Base-by-base conservation (phyloP, 2,888 invertebrate species). In the Drosophila dives region DNA sequence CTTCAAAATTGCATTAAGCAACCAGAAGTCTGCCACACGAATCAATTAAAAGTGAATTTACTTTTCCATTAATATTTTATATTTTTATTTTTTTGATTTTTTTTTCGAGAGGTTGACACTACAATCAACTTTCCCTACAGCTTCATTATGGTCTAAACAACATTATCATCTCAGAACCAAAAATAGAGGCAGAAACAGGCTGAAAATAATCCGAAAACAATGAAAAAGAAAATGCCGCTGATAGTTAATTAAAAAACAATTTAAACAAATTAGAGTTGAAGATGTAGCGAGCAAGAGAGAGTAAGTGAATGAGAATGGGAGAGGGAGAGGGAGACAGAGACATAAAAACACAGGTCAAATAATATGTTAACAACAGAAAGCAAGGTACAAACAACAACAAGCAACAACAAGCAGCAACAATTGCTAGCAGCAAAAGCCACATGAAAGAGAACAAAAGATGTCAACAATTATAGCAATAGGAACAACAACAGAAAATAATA, bases 231-330 rank as follows among this genome's bases (percentile, higher is more conserved):
- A 80, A 75, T 82, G 86, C 86, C 90, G 77, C 81, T 89, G 86
- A 90, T 89, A 90, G 86, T 86, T 86, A 86, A 86, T 86, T 86
- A 86, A 90, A 90, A 86, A 90, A 90, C 90, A 89, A 86, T 86
- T 86, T 86, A 72, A 86, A 86, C 90, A 90, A 90, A 90, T 90
- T 86, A 90, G 86, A 90, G 84, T 81, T 86, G 72, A 67, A 89
- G 76, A 75, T 70, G 69, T 75, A 72, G 32, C 32, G 8, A 61
- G 63, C 20, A 50, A 45, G 36, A 61, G 40, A 60, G 54, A 59
- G 58, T 32, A 38, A 42, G 12, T 51, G 20, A 63, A 36, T 66
- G 45, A 67, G 51, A 58, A 55, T 48, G 50, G 33, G 23, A 54
- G 50, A 55, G 58, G 56, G 54, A 36, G 40, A 40, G 33, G 63